These are phyloP conservation scores for Drosophila paulistorum DNA, from an alignment of 1,140 invertebrate genomes.

Conservation along the genomic window DNA sequence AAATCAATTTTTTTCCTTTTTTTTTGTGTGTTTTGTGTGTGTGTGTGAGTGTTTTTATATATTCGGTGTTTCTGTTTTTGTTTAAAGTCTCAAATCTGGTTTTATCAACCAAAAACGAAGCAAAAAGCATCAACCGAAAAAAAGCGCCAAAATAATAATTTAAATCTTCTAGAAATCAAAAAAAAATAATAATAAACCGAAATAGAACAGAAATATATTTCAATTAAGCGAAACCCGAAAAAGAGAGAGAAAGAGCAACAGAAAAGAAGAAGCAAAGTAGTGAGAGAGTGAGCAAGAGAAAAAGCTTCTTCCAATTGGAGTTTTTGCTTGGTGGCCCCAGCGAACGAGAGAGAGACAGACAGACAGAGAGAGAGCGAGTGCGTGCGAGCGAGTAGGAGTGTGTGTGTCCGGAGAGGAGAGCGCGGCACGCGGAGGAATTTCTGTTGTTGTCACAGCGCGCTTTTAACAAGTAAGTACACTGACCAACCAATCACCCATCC, in stretches of 20 bases:
- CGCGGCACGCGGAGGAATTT: slow-evolving; percentile 32
- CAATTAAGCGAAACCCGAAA: slow-evolving; percentile 37
- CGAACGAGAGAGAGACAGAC: slow-evolving; percentile 20
- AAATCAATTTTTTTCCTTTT: slow-evolving; percentile 56
- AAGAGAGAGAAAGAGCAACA: slow-evolving; percentile 20
- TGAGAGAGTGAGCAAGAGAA: slow-evolving; percentile 40
- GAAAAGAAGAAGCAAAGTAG: slow-evolving; percentile 8
- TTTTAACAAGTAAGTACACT: slow-evolving; percentile 59
- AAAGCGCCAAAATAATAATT: slow-evolving; percentile 34
- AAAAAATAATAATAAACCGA: slow-evolving; percentile 8
- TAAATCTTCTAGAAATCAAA: slow-evolving; percentile 11
- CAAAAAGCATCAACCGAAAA: slow-evolving; percentile 5
- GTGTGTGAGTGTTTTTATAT: not conserved
- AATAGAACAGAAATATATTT: slow-evolving; percentile 33
- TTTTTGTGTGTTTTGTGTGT: not conserved
- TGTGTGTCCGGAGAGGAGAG: too few species aligned
- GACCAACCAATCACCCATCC: not conserved
- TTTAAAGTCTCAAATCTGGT: slow-evolving; percentile 72
- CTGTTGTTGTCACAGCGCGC: slow-evolving; percentile 59
- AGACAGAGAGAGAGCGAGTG: slow-evolving; percentile 7
- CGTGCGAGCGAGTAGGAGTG: slow-evolving; percentile 18
- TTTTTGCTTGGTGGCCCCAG: slow-evolving; percentile 25
- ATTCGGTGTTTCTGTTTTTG: not conserved
- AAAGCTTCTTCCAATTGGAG: slow-evolving; percentile 43
- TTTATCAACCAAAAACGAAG: slow-evolving; percentile 54